Percentiles rank a stretch among this genome's conserved stretches.
phyloP scores from a whole-genome alignment of 2,113 vertebrate species.

The Callospermophilus lateralis region DNA sequence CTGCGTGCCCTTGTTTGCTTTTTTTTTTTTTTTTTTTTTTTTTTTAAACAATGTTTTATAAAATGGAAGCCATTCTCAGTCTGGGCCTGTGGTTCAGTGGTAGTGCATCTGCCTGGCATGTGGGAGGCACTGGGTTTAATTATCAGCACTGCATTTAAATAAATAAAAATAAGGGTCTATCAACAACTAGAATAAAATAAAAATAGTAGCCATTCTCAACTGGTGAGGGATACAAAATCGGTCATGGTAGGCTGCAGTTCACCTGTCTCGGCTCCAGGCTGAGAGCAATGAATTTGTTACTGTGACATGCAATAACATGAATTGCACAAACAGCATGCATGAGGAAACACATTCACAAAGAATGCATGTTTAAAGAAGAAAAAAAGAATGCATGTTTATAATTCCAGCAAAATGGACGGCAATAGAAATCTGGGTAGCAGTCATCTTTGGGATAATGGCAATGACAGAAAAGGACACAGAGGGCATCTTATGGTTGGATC shows the following conservation, averaged over 20 bases:
- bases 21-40: neutral
- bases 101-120: no score
- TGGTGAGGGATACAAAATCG: neutral
- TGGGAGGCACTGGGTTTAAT: no score
- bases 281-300: neutral
- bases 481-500: neutral
- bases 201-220: neutral
- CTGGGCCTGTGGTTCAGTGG: no score
- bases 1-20: neutral
- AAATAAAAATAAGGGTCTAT: no score
- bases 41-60: neutral
- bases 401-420: neutral
- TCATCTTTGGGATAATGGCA: neutral
- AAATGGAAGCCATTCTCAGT: neutral
- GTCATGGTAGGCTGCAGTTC: neutral
- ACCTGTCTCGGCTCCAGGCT: neutral
- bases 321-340: neutral
- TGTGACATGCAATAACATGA: neutral
- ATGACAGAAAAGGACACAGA: neutral
- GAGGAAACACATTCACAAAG: neutral
- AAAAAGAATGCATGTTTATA: neutral
- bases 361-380: neutral
- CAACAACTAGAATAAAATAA: no score
- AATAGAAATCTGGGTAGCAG: neutral
- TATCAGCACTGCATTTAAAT: no score